Evolutionary conservation across 2,113 vertebrate genomes (phyloP), one percentile per base, ranked within the genome.

Genomic region (Cyanoramphus novaezelandiae): DNA sequence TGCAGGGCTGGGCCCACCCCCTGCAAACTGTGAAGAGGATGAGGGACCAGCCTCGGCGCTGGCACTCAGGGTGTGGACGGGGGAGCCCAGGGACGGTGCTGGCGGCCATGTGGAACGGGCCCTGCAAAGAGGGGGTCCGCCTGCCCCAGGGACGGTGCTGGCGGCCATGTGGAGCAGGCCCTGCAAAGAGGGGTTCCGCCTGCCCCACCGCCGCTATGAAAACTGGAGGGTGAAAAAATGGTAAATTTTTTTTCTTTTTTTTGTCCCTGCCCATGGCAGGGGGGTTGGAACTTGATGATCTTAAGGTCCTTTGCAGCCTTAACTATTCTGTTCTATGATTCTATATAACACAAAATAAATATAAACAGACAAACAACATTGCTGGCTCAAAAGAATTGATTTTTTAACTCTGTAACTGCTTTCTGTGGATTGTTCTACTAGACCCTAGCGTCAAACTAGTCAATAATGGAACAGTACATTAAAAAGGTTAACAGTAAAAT

Each of bases 151-250:
- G n/a, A 29, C 67, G 3, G 33, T 28, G 68, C 77, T 12, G 67
- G 94, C 72, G 6, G 76, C 31, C 1, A 50, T 6, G 41, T 20
- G 13, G 86, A 49, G 80, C 92, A 44, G 67, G 53, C 69, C 33
- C 18, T 1, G 44, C 16, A 14, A 31, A 6, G 33, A 27, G 21
- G 20, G 31, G 28, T 8, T 33, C 31, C 55, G 13, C 4, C 72
- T 12, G 11, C 75, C 81, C 52, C 57, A 46, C 47, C 5, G 8
- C 77, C 59, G 19, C 72, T 80, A 97, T 96, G 96, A 97, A 97
- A 94, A 35, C 72, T 41, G 78, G 91, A 86, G 49, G 5, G 29
- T 7, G 41, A 92, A 92, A 82, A 55, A 55, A 18, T 9, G 17
- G 39, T 39, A 39, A 13, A 13, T 33, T 55, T 53, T 31, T 55